A percentile compares a stretch with the other conserved stretches of the same genome.
Conservation (phyloP, 1,140 invertebrate species). For the Drosophila kepulauana region DNA sequence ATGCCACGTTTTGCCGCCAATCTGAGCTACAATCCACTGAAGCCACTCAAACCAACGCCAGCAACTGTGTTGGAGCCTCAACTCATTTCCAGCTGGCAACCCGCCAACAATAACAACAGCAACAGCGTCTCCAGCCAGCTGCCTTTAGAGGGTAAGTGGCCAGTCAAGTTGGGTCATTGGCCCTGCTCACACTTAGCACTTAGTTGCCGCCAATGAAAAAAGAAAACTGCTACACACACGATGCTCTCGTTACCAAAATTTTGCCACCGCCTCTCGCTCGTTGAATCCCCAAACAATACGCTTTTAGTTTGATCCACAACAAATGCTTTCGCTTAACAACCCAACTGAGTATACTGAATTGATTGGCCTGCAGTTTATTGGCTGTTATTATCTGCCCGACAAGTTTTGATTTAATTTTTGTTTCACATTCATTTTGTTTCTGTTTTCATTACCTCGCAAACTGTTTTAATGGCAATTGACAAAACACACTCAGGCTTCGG, state of each 20-base stretch:
- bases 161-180: background rate
- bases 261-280: conserved; percentile 68
- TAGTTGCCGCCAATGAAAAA: conserved; percentile 59
- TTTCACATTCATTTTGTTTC: conserved; percentile 11
- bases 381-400: conserved; percentile 41
- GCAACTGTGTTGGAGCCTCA: conserved; percentile 26
- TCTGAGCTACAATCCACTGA: conserved; percentile 90
- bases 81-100: conserved; percentile 23
- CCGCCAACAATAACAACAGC: conserved; percentile 19
- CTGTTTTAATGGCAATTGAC: background rate
- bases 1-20: conserved; percentile 93
- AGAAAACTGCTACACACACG: conserved; percentile 76
- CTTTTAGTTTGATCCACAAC: conserved; percentile 45
- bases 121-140: conserved; percentile 14
- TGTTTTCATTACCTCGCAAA: conserved; percentile 26
- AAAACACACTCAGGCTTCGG: conserved; percentile 9
- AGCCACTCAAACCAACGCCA: conserved; percentile 88
- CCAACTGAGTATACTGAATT: conserved; percentile 16
- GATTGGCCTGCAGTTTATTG: conserved; percentile 53
- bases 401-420: conserved; percentile 12
- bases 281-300: conserved; percentile 21
- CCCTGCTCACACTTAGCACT: conserved; percentile 29
- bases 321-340: conserved; percentile 33
- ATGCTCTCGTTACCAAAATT: conserved; percentile 66
- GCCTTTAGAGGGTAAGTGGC: conserved; percentile 49